Percentiles rank a stretch among this genome's conserved stretches.
phyloP scores from a whole-genome alignment of 2,888 invertebrate species.

The Meta bourneti region DNA sequence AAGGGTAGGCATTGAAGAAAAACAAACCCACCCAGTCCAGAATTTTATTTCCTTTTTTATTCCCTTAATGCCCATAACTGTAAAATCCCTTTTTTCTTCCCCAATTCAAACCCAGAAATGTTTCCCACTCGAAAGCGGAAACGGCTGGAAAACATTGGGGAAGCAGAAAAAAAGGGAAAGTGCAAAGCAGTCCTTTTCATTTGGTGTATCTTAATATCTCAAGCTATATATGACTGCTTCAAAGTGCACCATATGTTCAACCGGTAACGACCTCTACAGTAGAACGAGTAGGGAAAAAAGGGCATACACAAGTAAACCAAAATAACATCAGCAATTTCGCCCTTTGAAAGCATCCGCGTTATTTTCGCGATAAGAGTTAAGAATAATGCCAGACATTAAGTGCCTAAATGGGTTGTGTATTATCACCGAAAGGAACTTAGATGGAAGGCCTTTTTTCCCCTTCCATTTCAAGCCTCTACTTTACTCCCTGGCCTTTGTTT shows the following conservation, averaged over 20 bases:
- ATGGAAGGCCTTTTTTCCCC: conserved; percentile 24
- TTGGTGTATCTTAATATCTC: conserved; percentile 47
- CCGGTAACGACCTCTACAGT: background rate
- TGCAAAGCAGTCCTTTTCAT: conserved; percentile 18
- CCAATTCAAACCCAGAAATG: background rate
- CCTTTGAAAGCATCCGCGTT: conserved; percentile 36
- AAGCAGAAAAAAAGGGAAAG: background rate
- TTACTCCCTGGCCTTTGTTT: conserved; percentile 28
- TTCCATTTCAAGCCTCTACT: background rate
- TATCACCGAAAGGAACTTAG: conserved; percentile 43
- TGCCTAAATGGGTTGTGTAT: conserved; percentile 57
- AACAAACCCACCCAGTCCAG: background rate
- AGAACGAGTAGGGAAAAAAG: background rate
- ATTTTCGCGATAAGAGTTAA: conserved; percentile 37
- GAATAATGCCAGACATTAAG: conserved; percentile 58
- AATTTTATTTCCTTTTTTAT: background rate
- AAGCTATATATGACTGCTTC: conserved; percentile 25
- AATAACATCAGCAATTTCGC: conserved; percentile 44
- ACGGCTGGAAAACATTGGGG: background rate
- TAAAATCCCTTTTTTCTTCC: background rate
- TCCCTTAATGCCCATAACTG: background rate
- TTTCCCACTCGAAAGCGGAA: background rate
- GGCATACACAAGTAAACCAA: background rate
- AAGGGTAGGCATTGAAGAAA: background rate
- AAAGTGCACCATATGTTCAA: conserved; percentile 7